phyloP scores from a whole-genome alignment of 2,888 invertebrate genomes.

The Drosophila nr. perissopoda region DNA sequence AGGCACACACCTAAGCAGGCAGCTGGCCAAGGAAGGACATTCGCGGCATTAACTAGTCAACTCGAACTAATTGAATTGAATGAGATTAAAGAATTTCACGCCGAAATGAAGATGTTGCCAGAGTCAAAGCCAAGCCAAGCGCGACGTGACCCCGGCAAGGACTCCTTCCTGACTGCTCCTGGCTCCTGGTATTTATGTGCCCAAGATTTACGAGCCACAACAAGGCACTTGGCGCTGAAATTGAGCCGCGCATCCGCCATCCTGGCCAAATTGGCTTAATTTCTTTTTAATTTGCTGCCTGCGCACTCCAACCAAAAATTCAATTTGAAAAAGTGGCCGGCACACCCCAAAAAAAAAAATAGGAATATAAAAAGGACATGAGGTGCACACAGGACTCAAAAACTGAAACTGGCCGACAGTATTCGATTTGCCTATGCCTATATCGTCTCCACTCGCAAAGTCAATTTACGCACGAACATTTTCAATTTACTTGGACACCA shows the following conservation, averaged over 20 bases:
- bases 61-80: slow-evolving; percentile 85
- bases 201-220: slow-evolving; percentile 82
- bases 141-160: slow-evolving; percentile 34
- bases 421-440: slow-evolving; percentile 47
- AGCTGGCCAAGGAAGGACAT: slow-evolving; percentile 56
- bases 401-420: slow-evolving; percentile 27
- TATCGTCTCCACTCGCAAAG: slow-evolving; percentile 46
- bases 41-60: slow-evolving; percentile 81
- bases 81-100: slow-evolving; percentile 84
- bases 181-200: slow-evolving; percentile 77
- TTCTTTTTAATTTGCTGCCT: slow-evolving; percentile 84
- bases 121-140: slow-evolving; percentile 43
- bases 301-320: slow-evolving; percentile 62
- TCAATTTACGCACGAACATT: slow-evolving; percentile 81
- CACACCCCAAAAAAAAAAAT: not conserved
- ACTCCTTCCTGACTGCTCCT: not conserved
- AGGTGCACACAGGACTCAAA: slow-evolving; percentile 57
- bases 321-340: slow-evolving; percentile 79
- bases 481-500: slow-evolving; percentile 67
- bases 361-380: slow-evolving; percentile 18
- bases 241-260: slow-evolving; percentile 61
- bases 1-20: slow-evolving; percentile 52
- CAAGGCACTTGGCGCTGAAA: slow-evolving; percentile 70
- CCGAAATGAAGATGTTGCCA: slow-evolving; percentile 69
- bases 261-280: slow-evolving; percentile 83